A percentile compares a stretch with the other conserved stretches of the same genome.
Evolutionary conservation across 23 tunicate genomes (phyloP).

Genomic region (Halocynthia aurantium): DNA sequence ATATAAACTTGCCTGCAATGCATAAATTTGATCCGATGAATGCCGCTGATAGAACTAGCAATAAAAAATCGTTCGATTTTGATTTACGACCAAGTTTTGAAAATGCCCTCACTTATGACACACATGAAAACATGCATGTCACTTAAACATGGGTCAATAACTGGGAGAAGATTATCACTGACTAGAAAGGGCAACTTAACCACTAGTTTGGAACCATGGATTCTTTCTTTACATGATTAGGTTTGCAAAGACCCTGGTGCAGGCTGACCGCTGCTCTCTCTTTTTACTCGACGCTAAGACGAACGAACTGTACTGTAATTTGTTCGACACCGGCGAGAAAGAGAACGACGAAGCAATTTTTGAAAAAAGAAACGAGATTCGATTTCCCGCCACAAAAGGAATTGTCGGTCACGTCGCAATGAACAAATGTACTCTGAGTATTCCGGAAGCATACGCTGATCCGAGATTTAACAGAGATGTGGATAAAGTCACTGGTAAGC

Average conservation of each 20-base stretch:
- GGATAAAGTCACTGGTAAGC: slow-evolving; percentile 64
- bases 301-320: slow-evolving; percentile 59
- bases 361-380: slow-evolving; percentile 56
- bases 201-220: no score
- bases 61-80: no score
- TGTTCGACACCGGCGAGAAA: slow-evolving; percentile 61
- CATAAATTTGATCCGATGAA: no score
- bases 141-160: no score
- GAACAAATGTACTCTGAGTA: slow-evolving; percentile 26
- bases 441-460: slow-evolving; percentile 62
- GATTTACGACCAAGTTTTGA: no score
- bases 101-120: no score
- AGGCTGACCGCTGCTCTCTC: slow-evolving; percentile 72
- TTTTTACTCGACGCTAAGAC: slow-evolving; percentile 44
- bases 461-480: slow-evolving; percentile 69
- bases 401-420: slow-evolving; percentile 62
- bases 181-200: no score
- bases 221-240: slow-evolving; percentile 19
- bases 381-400: slow-evolving; percentile 57
- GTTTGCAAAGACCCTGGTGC: slow-evolving; percentile 67
- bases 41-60: no score
- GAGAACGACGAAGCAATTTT: slow-evolving; percentile 42
- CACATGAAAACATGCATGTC: no score
- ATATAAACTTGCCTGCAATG: no score
- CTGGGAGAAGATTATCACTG: no score